Base-by-base conservation (phyloP, 1,140 invertebrate species). In the Aphelenchoides fujianensis region DNA sequence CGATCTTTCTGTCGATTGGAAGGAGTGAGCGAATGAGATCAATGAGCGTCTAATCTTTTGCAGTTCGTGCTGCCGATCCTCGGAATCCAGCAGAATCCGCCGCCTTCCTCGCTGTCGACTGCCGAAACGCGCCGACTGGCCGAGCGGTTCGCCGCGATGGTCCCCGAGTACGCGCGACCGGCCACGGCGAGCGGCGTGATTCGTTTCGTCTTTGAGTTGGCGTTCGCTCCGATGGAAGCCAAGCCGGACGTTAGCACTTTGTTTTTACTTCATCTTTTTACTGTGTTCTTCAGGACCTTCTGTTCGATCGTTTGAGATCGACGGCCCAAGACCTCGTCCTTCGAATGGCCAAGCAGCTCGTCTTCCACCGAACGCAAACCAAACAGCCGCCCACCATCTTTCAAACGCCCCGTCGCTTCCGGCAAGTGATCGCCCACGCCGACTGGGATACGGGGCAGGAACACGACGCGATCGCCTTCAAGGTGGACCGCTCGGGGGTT, bases 401-500 rank as follows among this genome's bases (percentile, higher is more conserved):
- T 23, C 73, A 78, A 28, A 76, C 75, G 2, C 34, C 64, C 12
- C 64, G 37, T n/a, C 88, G 95, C 23, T 97, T 97, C 84, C 91
- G 92, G 3, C 89, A 92, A 64, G 91, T 91, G 7, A 94, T 93
- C 85, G 89, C 91, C 79, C 91, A 90, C 37, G 89, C 92, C 41
- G 92, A 92, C 1, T 98, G 95, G 95, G 96, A 97, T 81, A 95
- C 94, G 1, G 94, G 94, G 1, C 95, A 94, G 85, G 95, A 94
- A 35, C 94, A 92, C 28, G 95, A 98, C 87, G 94, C 94, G 2
- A 93, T 98, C 78, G 92, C 92, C 76, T 96, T 98, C 81, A 90
- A 90, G 19, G 94, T 97, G 3, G 94, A 98, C 86, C 88, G 90
- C 35, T 86, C 91, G 0, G 95, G 94, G 0, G 91, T 97, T 62